Evolutionary conservation across 2,888 invertebrate genomes (phyloP).

Genomic region (Chromoteleia sp.): DNA sequence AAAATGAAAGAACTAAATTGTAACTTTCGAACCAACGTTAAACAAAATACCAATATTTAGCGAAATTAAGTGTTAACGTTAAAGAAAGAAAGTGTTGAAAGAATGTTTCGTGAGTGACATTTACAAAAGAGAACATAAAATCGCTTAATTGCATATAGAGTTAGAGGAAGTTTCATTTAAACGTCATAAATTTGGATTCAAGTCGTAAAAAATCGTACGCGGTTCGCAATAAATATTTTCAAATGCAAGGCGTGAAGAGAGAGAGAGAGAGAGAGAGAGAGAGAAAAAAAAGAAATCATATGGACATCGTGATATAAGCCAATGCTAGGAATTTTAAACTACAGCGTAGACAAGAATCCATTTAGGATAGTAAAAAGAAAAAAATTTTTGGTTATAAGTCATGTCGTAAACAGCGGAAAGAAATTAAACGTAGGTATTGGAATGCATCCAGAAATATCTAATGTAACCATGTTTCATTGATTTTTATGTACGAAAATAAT

Average conservation of each 20-base stretch:
- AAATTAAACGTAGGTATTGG: slow-evolving; percentile 79
- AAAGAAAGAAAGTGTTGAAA: no score
- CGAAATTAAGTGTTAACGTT: no score
- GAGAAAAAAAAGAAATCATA: slow-evolving; percentile 44
- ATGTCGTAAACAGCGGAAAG: slow-evolving; percentile 77
- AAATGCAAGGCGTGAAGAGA: slow-evolving; percentile 63
- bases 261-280: no score
- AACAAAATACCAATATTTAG: no score
- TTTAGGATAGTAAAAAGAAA: slow-evolving; percentile 67
- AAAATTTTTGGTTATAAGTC: slow-evolving; percentile 76
- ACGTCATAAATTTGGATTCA: slow-evolving; percentile 61
- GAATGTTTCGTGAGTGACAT: slow-evolving; percentile 4
- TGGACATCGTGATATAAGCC: slow-evolving; percentile 37
- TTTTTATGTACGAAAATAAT: not conserved
- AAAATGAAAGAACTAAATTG: no score
- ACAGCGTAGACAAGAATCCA: slow-evolving; percentile 67
- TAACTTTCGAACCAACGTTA: no score
- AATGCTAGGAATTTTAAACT: slow-evolving; percentile 44
- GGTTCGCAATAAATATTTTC: slow-evolving; percentile 64
- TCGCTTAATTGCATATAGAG: slow-evolving; percentile 52
- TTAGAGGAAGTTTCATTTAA: slow-evolving; percentile 54
- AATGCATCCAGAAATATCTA: slow-evolving; percentile 10
- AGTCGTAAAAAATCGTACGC: slow-evolving; percentile 60
- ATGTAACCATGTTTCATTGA: not conserved
- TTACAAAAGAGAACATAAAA: slow-evolving; percentile 35